A percentile compares a stretch with the other conserved stretches of the same genome.
phyloP scores from a whole-genome alignment of 2,888 invertebrate genomes.

The Toxonevra muliebris region DNA sequence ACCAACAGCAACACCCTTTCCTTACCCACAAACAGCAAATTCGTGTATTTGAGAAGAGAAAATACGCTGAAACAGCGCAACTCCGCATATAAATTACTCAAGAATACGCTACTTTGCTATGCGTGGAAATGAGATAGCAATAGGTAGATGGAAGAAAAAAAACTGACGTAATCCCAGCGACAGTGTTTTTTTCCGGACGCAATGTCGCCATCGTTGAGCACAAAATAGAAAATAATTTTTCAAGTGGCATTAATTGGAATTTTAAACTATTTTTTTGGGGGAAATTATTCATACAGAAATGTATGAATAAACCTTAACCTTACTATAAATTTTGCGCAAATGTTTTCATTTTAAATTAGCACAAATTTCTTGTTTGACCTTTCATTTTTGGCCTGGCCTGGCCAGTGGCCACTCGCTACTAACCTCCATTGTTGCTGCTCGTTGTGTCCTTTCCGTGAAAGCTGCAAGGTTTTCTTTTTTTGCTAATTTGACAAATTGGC shows the following conservation, averaged over 20 bases:
- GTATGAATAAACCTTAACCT: neutral
- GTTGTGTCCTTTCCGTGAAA: constrained; percentile 29
- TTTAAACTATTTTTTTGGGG: neutral
- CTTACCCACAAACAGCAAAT: neutral
- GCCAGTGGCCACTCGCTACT: too few relatives aligned
- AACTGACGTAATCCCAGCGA: constrained; percentile 46
- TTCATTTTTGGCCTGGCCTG: too few relatives aligned
- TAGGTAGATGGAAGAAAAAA: constrained; percentile 26
- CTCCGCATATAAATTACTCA: constrained; percentile 17
- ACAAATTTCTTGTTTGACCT: too few relatives aligned
- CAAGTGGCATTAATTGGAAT: too few relatives aligned
- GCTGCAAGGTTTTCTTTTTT: constrained; percentile 18
- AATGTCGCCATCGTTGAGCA: constrained; percentile 31
- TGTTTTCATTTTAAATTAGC: neutral
- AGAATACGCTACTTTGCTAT: neutral
- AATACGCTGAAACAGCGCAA: constrained; percentile 24
- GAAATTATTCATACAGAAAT: neutral
- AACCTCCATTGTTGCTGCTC: constrained; percentile 49
- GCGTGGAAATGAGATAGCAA: constrained; percentile 33
- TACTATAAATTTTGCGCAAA: too few relatives aligned
- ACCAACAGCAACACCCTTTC: neutral
- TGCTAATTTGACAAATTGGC: constrained; percentile 33
- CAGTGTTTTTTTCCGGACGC: constrained; percentile 33
- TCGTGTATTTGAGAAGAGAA: constrained; percentile 3
- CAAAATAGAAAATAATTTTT: too few relatives aligned